Evolutionary conservation across 1,140 invertebrate species (phyloP).

Genomic region (Dermatophagoides farinae): DNA sequence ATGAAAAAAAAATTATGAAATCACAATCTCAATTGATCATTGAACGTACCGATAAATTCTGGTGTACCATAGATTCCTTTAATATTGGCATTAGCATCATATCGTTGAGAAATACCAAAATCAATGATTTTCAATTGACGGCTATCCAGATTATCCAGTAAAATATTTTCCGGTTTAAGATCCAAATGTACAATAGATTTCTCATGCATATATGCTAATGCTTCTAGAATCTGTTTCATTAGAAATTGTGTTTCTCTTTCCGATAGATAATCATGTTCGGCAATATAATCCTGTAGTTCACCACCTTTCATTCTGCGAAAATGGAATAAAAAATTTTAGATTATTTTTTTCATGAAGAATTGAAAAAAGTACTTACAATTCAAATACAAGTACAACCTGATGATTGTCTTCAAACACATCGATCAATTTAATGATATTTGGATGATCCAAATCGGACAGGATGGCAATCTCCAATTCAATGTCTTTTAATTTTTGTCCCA

Average conservation of each 20-base stretch:
- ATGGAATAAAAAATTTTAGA: slow-evolving; percentile 2
- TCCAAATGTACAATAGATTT: slow-evolving; percentile 63
- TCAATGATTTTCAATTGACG: slow-evolving; percentile 71
- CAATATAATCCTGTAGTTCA: slow-evolving; percentile 70
- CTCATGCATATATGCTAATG: slow-evolving; percentile 60
- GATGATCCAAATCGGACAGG: slow-evolving; percentile 50
- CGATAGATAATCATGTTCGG: slow-evolving; percentile 60
- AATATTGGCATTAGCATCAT: slow-evolving; percentile 66
- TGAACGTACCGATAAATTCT: slow-evolving; percentile 63
- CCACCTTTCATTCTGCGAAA: slow-evolving; percentile 54
- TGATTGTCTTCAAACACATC: slow-evolving; percentile 60
- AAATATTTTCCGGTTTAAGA: slow-evolving; percentile 66
- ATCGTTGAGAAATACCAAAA: slow-evolving; percentile 76
- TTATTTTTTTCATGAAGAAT: background rate
- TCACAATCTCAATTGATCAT: background rate
- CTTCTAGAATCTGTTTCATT: slow-evolving; percentile 66
- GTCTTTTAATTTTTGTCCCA: slow-evolving; percentile 38
- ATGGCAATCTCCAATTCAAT: slow-evolving; percentile 71
- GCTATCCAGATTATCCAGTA: slow-evolving; percentile 51
- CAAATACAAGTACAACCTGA: slow-evolving; percentile 66
- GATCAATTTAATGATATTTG: slow-evolving; percentile 59
- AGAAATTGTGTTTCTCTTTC: slow-evolving; percentile 54
- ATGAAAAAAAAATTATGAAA: background rate
- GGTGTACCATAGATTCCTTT: slow-evolving; percentile 79
- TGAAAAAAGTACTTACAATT: slow-evolving; percentile 44